Conservation (phyloP, 2,797 vertebrate genomes). For the Muraenolepis orangiensis region DNA sequence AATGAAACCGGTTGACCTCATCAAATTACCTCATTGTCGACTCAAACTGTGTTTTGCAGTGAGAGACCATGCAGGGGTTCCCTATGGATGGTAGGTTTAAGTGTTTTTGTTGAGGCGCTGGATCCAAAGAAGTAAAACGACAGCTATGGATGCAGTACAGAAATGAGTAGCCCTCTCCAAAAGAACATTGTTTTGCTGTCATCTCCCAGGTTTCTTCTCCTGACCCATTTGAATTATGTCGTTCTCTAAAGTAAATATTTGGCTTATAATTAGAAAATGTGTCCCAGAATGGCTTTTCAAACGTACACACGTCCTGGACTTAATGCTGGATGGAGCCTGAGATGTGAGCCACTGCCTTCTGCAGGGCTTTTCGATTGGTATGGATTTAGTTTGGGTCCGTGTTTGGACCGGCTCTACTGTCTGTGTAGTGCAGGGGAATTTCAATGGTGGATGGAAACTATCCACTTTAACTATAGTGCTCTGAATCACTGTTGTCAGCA, state of each 20-base stretch:
- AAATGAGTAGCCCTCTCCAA: no score
- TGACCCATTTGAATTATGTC: neutral
- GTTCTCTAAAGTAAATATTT: neutral
- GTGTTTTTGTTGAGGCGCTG: neutral
- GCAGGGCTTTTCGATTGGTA: neutral
- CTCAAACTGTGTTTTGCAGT: neutral
- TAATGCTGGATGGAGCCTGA: no score
- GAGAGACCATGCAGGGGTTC: neutral
- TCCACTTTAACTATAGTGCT: constrained; percentile 26
- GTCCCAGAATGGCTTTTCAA: neutral
- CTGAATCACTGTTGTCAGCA: constrained; percentile 29
- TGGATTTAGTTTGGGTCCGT: neutral
- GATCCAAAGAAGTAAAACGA: neutral
- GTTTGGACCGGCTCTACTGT: neutral
- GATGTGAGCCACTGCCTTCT: no score
- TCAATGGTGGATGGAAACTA: constrained; percentile 11
- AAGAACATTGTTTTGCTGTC: no score
- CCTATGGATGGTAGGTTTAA: neutral
- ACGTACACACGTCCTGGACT: no score
- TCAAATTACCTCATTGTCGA: neutral
- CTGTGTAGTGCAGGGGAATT: constrained; percentile 11
- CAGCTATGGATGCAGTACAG: no score
- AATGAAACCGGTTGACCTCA: neutral
- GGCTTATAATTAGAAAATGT: neutral
- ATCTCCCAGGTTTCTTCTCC: no score